A percentile compares a stretch with the other conserved stretches of the same genome.
Evolutionary conservation across 1,140 invertebrate genomes (phyloP).

Genomic region (Choristoneura fumiferana): DNA sequence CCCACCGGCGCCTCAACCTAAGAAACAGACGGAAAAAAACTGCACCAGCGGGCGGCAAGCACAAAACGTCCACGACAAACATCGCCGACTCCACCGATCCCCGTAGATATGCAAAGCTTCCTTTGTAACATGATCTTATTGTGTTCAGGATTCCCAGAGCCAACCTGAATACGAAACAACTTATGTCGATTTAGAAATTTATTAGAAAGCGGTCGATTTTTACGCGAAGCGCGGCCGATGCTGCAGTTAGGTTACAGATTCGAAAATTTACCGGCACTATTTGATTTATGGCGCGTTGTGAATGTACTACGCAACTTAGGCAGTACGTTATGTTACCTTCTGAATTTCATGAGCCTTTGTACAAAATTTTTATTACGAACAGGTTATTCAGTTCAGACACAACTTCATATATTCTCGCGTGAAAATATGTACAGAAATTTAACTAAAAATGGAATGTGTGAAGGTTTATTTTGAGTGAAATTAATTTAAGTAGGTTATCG

Average conservation of each 20-base stretch:
- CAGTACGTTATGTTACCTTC: not conserved
- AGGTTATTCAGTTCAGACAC: too few species aligned
- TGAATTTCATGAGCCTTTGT: not conserved
- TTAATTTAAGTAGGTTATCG: too few species aligned
- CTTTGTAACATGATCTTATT: conserved; percentile 71
- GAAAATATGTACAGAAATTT: too few species aligned
- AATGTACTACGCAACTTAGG: conserved; percentile 9
- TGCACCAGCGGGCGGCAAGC: conserved; percentile 25
- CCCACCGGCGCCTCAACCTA: conserved; percentile 12
- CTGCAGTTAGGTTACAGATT: conserved; percentile 49
- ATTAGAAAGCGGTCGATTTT: conserved; percentile 66
- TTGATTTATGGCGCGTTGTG: conserved; percentile 18
- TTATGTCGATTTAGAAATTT: conserved; percentile 73
- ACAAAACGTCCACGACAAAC: conserved; percentile 48
- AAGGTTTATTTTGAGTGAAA: too few species aligned
- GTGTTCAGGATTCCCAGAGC: conserved; percentile 53
- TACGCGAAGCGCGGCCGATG: conserved; percentile 49
- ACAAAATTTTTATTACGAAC: too few species aligned
- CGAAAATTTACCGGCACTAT: conserved; percentile 26
- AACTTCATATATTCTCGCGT: too few species aligned
- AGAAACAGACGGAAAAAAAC: conserved; percentile 44
- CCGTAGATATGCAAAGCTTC: conserved; percentile 61
- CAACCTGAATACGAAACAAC: conserved; percentile 61
- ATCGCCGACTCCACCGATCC: conserved; percentile 42
- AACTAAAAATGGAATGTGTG: too few species aligned